These are phyloP conservation scores for Hypselothyrea guttata DNA, from an alignment of 2,888 invertebrate species.

Conservation along the genomic window DNA sequence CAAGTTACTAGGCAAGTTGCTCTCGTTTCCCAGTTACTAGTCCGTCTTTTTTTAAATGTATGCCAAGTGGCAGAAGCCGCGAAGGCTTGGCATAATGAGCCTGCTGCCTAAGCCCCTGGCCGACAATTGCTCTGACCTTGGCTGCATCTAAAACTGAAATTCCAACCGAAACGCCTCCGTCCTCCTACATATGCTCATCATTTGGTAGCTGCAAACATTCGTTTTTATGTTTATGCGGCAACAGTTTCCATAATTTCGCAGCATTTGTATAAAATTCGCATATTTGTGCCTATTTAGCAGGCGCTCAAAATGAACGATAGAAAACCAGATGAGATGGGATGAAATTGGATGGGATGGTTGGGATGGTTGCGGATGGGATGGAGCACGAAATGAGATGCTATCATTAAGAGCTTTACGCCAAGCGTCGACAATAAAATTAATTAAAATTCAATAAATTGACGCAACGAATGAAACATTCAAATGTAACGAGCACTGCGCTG, in stretches of 20 bases:
- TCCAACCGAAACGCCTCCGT: not conserved
- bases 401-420: conserved; percentile 61
- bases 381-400: conserved; percentile 30
- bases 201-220: conserved; percentile 33
- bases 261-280: conserved; percentile 57
- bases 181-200: not conserved
- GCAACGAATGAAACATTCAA: conserved; percentile 59
- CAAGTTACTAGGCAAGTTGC: not conserved
- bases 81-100: conserved; percentile 70
- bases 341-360: not conserved
- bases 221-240: conserved; percentile 41
- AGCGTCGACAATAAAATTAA: conserved; percentile 67
- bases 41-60: conserved; percentile 47
- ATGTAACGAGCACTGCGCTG: conserved; percentile 18
- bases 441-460: conserved; percentile 75
- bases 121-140: conserved; percentile 68
- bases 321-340: conserved; percentile 1
- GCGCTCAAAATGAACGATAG: conserved; percentile 28
- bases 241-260: conserved; percentile 61
- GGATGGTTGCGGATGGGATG: not conserved
- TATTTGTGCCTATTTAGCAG: conserved; percentile 34
- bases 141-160: conserved; percentile 35
- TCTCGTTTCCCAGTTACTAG: not conserved
- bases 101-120: conserved; percentile 36
- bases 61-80: conserved; percentile 64